These are phyloP conservation scores for Melanerpes formicivorus DNA, from an alignment of 2,113 vertebrate genomes.

Conservation along the genomic window DNA sequence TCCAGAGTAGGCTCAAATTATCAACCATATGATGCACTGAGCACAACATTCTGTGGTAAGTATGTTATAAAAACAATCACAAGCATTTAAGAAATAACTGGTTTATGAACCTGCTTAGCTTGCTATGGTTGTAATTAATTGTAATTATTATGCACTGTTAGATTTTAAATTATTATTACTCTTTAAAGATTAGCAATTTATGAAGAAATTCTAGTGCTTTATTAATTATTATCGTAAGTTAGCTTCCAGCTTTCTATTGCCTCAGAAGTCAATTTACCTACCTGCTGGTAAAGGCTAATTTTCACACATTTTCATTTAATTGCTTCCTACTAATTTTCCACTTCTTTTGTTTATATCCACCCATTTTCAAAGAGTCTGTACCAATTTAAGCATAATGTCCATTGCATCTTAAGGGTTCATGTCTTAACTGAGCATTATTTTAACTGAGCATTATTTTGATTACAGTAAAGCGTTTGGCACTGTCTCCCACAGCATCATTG, in stretches of 20 bases:
- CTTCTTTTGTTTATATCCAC: not conserved
- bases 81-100: not conserved
- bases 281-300: not conserved
- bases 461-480: too few relatives aligned
- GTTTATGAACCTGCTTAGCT: not conserved
- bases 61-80: not conserved
- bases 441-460: not conserved
- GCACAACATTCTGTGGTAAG: not conserved
- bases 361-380: not conserved
- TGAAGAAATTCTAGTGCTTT: not conserved
- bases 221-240: not conserved
- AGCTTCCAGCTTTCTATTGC: not conserved
- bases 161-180: not conserved
- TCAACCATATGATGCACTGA: not conserved
- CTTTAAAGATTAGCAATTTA: not conserved
- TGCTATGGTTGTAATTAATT: not conserved
- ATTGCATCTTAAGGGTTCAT: fast-evolving
- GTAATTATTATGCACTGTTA: not conserved
- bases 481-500: too few relatives aligned
- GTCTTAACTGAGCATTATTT: not conserved
- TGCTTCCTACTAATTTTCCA: not conserved
- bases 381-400: not conserved
- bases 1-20: not conserved
- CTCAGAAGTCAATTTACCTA: not conserved
- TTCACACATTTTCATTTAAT: not conserved